Base-by-base conservation (phyloP, 1,140 invertebrate species). In the Hyles euphorbiae region DNA sequence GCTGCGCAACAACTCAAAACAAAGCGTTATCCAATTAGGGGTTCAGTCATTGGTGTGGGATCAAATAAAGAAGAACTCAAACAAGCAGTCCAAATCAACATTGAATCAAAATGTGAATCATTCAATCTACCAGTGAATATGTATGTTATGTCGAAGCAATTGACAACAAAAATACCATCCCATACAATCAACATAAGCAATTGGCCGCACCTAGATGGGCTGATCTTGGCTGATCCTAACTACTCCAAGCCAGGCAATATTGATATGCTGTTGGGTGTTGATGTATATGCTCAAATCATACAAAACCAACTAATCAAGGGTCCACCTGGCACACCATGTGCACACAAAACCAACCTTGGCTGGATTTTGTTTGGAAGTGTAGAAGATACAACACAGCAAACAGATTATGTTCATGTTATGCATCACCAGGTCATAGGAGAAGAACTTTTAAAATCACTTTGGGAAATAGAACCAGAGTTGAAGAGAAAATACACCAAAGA, bases 291-390 rank as follows among this genome's bases (percentile, higher is more conserved):
- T n/a, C 48, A 67, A 32, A 76, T 78, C 48, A 22, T 74, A 43
- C 53, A 58, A 48, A 59, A 61, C 5, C 56, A 62, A 2, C 3
- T 78, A 47, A 66, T 72, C 32, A 72, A 68, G 59, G 64, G 64
- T 54, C 60, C 67, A 12, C 62, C 64, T 61, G 64, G 68, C 34
- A 56, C 67, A 50, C 67, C 67, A 36, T 61, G 64, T 53, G 70
- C 74, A 34, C 72, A 75, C 51, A 60, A 79, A 56, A 79, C 74
- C 50, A 65, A 56, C 43, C 56, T 76, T 34, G 76, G 76, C 8
- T 78, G 76, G 74, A 71, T 79, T 58, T 53, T 79, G 34, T 74
- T 70, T 43, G 71, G 74, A 9, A 58, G 59, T n/a, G 22, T 66
- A 48, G 33, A 63, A 4, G 12, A 49, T n/a, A 33, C 5, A 11